Evolutionary conservation across 2,797 vertebrate genomes (phyloP).

Genomic region (Malacoctenus gilli): DNA sequence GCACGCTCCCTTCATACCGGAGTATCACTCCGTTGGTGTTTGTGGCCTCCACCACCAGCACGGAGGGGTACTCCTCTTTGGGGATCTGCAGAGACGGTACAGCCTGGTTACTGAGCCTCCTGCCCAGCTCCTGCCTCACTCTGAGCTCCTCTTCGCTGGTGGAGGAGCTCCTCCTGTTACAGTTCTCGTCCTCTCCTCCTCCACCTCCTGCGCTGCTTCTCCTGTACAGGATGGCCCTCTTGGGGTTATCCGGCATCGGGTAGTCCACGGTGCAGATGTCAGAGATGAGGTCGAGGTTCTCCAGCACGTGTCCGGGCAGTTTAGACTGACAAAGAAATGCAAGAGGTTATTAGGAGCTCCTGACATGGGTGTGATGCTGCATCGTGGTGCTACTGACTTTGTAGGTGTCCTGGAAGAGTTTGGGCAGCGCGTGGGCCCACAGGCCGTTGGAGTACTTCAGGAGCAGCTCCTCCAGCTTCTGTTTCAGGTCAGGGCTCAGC

Average conservation of each 20-base stretch:
- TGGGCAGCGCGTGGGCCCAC: conserved; percentile 94
- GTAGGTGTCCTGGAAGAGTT: conserved; percentile 91
- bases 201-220: conserved; percentile 65
- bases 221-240: conserved; percentile 92
- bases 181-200: conserved; percentile 77
- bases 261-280: conserved; percentile 91
- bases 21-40: conserved; percentile 91
- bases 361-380: neutral
- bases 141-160: conserved; percentile 63
- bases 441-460: conserved; percentile 90
- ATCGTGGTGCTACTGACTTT: conserved; percentile 63
- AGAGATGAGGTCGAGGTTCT: conserved; percentile 86
- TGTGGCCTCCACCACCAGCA: conserved; percentile 90
- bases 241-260: conserved; percentile 88
- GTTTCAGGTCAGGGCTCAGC: conserved; percentile 81
- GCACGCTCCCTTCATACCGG: conserved; percentile 76
- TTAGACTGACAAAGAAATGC: conserved; percentile 74
- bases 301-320: conserved; percentile 86
- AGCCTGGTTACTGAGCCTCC: conserved; percentile 64
- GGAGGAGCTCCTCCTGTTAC: conserved; percentile 60
- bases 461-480: conserved; percentile 88
- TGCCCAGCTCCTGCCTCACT: conserved; percentile 59
- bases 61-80: conserved; percentile 89
- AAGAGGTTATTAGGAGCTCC: conserved; percentile 5
- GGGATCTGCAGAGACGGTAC: conserved; percentile 89